These are phyloP conservation scores for Microtus oregoni DNA, from an alignment of 2,113 vertebrate species.

Conservation along the genomic window DNA sequence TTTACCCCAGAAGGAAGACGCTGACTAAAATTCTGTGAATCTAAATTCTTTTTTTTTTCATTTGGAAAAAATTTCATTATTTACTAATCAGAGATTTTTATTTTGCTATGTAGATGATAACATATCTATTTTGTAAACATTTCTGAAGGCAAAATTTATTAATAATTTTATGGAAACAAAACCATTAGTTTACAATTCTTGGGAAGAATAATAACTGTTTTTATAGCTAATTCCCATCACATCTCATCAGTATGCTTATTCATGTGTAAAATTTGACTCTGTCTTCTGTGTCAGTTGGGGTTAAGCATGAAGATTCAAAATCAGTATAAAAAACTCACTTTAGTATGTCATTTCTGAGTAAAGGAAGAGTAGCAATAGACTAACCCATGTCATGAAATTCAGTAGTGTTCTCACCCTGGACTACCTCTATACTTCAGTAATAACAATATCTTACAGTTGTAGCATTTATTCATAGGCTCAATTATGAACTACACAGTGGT, in stretches of 20 bases:
- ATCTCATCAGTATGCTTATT: neutral
- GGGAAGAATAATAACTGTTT: neutral
- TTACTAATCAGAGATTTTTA: too few species aligned
- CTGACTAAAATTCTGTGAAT: neutral
- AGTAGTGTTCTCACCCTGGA: neutral
- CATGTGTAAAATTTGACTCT: neutral
- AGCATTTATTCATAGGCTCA: neutral
- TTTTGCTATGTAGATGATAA: too few species aligned
- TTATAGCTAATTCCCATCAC: neutral
- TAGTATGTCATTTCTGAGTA: neutral
- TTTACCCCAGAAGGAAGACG: neutral
- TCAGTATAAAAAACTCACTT: neutral
- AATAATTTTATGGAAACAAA: too few species aligned
- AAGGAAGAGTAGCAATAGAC: neutral
- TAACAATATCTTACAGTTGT: neutral
- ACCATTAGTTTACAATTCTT: too few species aligned
- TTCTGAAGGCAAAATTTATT: too few species aligned
- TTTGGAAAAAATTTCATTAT: too few species aligned
- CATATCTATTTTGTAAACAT: too few species aligned
- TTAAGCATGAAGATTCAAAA: neutral
- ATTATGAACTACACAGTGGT: neutral
- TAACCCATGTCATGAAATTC: neutral
- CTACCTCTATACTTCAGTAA: neutral
- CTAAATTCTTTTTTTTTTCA: too few species aligned
- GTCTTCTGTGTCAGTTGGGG: neutral